phyloP scores from a whole-genome alignment of 2,113 vertebrate genomes.

The Cyanoderma ruficeps region DNA sequence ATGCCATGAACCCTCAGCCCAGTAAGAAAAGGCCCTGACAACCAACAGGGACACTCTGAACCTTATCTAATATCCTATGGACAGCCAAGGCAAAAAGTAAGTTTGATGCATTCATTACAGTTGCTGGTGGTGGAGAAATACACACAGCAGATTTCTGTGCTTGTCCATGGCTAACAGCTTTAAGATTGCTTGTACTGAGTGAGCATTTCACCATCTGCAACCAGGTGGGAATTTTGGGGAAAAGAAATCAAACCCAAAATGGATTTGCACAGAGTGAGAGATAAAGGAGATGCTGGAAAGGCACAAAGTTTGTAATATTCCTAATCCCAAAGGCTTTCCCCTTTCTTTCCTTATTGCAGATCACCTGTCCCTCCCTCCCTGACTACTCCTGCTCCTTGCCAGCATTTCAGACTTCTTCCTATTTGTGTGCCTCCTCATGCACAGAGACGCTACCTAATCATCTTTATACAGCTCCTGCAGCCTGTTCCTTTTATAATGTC shows the following conservation, averaged over 20 bases:
- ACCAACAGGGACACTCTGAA: neutral
- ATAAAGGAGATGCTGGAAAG: neutral
- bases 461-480: neutral
- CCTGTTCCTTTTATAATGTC: neutral
- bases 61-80: neutral
- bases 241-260: neutral
- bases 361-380: neutral
- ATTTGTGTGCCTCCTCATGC: neutral
- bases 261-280: neutral
- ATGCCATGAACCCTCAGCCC: neutral
- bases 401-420: neutral
- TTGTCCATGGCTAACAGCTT: neutral
- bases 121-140: neutral
- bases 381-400: neutral
- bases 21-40: neutral
- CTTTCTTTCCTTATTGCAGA: neutral
- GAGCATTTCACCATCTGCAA: neutral
- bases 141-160: neutral
- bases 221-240: rapidly evolving
- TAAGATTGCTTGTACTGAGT: neutral
- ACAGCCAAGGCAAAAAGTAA: neutral
- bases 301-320: neutral
- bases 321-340: neutral
- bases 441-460: neutral
- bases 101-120: neutral